These are phyloP conservation scores for Sapajus apella DNA, from an alignment of 2,113 vertebrate species.

Conservation along the genomic window DNA sequence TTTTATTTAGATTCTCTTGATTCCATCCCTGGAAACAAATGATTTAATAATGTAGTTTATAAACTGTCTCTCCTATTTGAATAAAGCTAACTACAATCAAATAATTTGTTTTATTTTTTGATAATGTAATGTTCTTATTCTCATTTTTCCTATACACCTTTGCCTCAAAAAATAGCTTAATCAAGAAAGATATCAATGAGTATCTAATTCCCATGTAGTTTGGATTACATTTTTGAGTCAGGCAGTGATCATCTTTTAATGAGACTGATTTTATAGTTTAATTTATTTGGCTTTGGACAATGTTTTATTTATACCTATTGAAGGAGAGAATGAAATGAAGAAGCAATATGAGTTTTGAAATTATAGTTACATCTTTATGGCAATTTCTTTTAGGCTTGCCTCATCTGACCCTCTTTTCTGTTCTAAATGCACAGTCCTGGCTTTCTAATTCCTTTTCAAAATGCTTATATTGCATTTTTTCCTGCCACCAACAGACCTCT, in stretches of 20 bases:
- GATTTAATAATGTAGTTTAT: background rate
- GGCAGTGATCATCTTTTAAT: background rate
- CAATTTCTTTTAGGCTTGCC: background rate
- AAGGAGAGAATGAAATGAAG: slow-evolving; percentile 20
- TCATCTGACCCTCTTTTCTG: background rate
- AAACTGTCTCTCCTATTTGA: background rate
- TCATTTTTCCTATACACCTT: background rate
- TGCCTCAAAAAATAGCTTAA: background rate
- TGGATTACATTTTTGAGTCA: background rate
- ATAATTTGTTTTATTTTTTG: background rate
- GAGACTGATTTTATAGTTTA: background rate
- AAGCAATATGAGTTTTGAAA: background rate
- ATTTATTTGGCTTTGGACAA: background rate
- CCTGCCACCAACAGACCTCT: background rate
- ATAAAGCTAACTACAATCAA: background rate
- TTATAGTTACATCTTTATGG: background rate
- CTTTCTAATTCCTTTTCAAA: background rate
- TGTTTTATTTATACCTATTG: background rate
- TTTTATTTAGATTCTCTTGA: background rate
- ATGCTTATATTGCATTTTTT: background rate
- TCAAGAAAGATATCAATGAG: background rate
- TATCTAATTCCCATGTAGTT: background rate
- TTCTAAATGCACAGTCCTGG: background rate
- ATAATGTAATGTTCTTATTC: background rate
- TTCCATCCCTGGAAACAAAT: background rate